Conservation (phyloP, 2,888 invertebrate genomes). For the Catocala nupta region DNA sequence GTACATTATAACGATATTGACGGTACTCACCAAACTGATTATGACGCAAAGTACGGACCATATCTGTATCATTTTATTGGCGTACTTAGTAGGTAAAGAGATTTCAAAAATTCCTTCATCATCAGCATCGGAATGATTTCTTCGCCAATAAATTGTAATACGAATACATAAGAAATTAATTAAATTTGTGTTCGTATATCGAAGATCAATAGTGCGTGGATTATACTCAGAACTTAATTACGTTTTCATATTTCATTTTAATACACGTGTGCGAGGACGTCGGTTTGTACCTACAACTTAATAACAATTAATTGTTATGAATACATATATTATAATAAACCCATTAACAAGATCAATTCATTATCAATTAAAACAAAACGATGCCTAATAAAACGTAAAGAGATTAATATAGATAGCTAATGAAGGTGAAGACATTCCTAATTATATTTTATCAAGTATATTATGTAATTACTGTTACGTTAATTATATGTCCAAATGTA, state of each 20-base stretch:
- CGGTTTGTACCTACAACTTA: neutral
- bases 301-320: too few species aligned
- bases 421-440: too few species aligned
- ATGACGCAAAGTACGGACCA: constrained; percentile 61
- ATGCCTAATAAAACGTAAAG: too few species aligned
- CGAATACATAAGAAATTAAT: constrained; percentile 61
- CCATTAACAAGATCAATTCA: too few species aligned
- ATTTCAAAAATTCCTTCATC: constrained; percentile 58
- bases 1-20: constrained; percentile 13
- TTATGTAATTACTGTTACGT: too few species aligned
- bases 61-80: constrained; percentile 74
- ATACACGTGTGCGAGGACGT: constrained; percentile 4
- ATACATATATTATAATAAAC: too few species aligned
- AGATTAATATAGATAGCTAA: too few species aligned
- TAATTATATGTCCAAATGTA: too few species aligned
- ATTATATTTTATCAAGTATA: too few species aligned
- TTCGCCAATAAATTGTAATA: constrained; percentile 61
- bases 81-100: constrained; percentile 57
- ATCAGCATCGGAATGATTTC: constrained; percentile 59
- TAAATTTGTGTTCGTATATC: constrained; percentile 61
- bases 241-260: constrained; percentile 22
- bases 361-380: too few species aligned
- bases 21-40: constrained; percentile 65
- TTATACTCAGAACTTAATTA: constrained; percentile 48
- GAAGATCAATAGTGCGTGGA: constrained; percentile 58